phyloP scores from a whole-genome alignment of 2,888 invertebrate species.

The Drosophila quinaria region DNA sequence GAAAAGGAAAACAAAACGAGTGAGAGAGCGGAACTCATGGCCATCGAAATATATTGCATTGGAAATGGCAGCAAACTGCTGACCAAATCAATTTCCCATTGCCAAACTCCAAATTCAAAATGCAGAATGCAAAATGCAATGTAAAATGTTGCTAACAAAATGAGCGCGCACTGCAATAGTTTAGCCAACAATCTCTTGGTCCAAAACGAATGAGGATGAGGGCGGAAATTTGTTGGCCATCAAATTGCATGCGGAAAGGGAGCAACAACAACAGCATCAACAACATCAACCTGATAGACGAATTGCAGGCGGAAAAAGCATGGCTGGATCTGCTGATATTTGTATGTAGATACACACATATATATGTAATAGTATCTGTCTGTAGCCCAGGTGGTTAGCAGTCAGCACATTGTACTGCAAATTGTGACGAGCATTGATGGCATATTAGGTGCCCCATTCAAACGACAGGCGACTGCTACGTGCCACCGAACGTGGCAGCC shows the following conservation, averaged over 20 bases:
- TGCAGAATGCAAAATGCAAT: constrained; percentile 29
- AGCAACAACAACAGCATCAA: constrained; percentile 18
- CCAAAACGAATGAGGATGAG: background rate
- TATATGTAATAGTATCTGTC: background rate
- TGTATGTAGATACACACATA: background rate
- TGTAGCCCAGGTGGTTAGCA: constrained; percentile 26
- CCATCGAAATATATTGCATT: constrained; percentile 38
- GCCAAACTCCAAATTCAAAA: constrained; percentile 30
- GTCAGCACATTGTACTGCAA: constrained; percentile 36
- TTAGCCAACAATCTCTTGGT: constrained; percentile 7
- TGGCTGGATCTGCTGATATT: constrained; percentile 16
- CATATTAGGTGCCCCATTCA: constrained; percentile 54
- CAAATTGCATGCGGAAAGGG: constrained; percentile 53
- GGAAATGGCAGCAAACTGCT: constrained; percentile 58
- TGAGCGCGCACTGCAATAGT: constrained; percentile 25
- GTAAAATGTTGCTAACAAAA: constrained; percentile 28
- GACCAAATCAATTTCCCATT: constrained; percentile 64
- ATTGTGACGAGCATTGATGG: constrained; percentile 53
- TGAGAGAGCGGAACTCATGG: background rate
- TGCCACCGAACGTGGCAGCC: constrained; percentile 11
- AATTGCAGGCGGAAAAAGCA: constrained; percentile 38
- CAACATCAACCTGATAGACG: constrained; percentile 19
- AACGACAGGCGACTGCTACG: constrained; percentile 24
- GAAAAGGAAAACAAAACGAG: background rate
- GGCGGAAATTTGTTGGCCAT: constrained; percentile 56